These are phyloP conservation scores for Papilio gigon DNA, from an alignment of 2,888 invertebrate genomes.

Conservation along the genomic window DNA sequence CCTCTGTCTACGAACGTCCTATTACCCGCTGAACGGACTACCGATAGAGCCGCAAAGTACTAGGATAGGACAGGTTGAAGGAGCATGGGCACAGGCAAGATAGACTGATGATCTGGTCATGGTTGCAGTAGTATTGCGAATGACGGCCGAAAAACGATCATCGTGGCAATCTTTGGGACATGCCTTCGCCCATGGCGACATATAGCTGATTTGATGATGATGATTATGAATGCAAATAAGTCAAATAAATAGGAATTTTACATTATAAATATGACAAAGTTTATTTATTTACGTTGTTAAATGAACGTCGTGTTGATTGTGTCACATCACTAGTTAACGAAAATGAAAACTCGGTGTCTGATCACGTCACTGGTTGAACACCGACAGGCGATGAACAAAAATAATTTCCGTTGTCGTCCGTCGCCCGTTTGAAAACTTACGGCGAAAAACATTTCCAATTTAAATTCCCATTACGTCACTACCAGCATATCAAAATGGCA, in stretches of 20 bases:
- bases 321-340: conserved; percentile 24
- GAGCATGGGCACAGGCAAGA: too few relatives aligned
- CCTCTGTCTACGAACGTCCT: too few relatives aligned
- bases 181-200: too few relatives aligned
- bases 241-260: neutral
- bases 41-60: too few relatives aligned
- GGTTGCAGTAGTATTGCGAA: too few relatives aligned
- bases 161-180: too few relatives aligned
- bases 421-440: conserved; percentile 39
- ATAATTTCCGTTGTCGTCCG: conserved; percentile 46
- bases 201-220: too few relatives aligned
- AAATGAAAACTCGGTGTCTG: conserved; percentile 31
- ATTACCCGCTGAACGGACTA: too few relatives aligned
- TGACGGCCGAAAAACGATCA: too few relatives aligned
- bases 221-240: too few relatives aligned
- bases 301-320: neutral
- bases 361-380: conserved; percentile 34
- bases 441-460: conserved; percentile 45
- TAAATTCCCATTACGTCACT: conserved; percentile 41
- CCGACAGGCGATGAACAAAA: conserved; percentile 41
- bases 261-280: neutral
- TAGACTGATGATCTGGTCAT: too few relatives aligned
- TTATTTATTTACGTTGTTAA: neutral
- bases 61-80: too few relatives aligned
- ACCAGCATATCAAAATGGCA: neutral